Evolutionary conservation across 1,140 invertebrate species (phyloP), one percentile per base, ranked within the genome.

Genomic region (Bombus turneri): DNA sequence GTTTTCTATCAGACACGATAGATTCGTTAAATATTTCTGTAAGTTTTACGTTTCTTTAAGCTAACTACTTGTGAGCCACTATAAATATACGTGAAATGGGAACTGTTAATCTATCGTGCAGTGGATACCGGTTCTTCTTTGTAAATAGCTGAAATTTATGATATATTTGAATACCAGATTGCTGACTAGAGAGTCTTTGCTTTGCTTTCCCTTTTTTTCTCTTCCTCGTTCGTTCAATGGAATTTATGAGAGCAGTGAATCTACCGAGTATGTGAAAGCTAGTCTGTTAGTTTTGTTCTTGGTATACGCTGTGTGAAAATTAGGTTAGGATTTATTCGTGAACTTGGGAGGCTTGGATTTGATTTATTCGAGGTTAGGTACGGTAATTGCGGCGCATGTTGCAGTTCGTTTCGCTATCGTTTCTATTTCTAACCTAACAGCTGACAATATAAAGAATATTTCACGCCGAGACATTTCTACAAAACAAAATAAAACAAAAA

Each of bases 221-320:
- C 25, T 41, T 41, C 2, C 41, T 39, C 68, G 47, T 53, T 53
- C 47, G 47, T 22, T 69, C 10, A 22, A 39, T 18, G 28, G 18
- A 72, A 72, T 72, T 72, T 41, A 72, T 28, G 69, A 72, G 39
- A 39, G 34, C 68, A 25, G 22, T 69, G 68, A 41, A 72, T 72
- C 68, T 39, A 9, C 22, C 0, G 22, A 69, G 34, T 69, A 12
- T 39, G 25, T 12, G 22, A 39, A 69, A 25, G 25, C 68, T 28
- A 10, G 37, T 22, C 68, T 10, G 68, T 41, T n/a, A 13, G 13
- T 39, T 71, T 15, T 15, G 10, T 71, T 71, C 69, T 15, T 15
- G 28, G 37, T 71, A 10, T 41, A 71, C 22, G 9, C 3, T 28
- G 18, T n/a, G 34, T 37, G 66, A 37, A 69, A 69, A 69, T 69